Evolutionary conservation across 2,113 vertebrate genomes (phyloP).

Genomic region (Pteronura brasiliensis): DNA sequence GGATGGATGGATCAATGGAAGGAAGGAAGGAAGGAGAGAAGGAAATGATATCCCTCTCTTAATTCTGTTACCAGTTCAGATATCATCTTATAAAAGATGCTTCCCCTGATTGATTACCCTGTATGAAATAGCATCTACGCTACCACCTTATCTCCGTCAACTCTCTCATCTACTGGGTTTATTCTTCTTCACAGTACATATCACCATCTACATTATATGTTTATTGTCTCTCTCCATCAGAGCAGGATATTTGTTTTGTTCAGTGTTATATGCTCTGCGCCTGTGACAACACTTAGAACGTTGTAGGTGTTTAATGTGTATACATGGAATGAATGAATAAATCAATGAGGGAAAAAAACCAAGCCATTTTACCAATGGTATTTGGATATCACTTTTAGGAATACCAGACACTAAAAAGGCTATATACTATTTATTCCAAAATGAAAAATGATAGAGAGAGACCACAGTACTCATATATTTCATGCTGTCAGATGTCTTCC

Average conservation of each 20-base stretch:
- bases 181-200: background rate
- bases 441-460: background rate
- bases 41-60: background rate
- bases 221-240: background rate
- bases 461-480: background rate
- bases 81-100: background rate
- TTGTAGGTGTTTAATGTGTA: background rate
- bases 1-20: background rate
- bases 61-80: background rate
- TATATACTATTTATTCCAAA: background rate
- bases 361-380: background rate
- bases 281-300: background rate
- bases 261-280: background rate
- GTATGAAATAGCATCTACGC: background rate
- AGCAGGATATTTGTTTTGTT: background rate
- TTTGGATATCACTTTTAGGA: background rate
- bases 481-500: background rate
- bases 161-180: background rate
- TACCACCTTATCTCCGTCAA: background rate
- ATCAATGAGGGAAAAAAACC: background rate
- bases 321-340: background rate
- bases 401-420: background rate
- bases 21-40: background rate
- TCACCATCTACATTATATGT: background rate
- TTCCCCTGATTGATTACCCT: background rate